These are phyloP conservation scores for Strix uralensis DNA, from an alignment of 2,113 vertebrate species.

Conservation along the genomic window DNA sequence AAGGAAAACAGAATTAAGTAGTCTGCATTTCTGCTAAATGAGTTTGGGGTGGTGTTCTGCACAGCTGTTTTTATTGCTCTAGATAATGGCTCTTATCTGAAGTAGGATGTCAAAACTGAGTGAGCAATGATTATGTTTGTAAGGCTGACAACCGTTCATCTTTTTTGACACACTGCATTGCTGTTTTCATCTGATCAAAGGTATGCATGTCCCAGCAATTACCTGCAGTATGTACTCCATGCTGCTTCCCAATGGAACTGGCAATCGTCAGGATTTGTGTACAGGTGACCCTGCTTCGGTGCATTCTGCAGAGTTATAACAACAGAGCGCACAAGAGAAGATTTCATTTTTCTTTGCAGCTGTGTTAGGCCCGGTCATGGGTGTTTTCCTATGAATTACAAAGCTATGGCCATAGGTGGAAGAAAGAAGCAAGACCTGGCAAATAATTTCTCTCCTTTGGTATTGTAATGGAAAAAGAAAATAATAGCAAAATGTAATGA, in stretches of 20 bases:
- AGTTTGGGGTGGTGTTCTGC: not conserved
- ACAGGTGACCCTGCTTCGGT: not conserved
- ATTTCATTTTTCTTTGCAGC: not conserved
- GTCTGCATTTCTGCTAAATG: not conserved
- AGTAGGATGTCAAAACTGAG: not conserved
- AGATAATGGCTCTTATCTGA: not conserved
- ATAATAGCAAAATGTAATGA: not conserved
- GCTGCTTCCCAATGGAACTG: not conserved
- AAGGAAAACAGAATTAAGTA: not conserved
- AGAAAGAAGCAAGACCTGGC: not conserved
- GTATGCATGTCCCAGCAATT: not conserved
- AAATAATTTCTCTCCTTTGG: not conserved
- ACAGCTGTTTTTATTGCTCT: not conserved
- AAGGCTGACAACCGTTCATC: not conserved
- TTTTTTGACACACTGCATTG: not conserved
- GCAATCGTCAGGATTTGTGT: not conserved
- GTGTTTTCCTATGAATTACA: not conserved
- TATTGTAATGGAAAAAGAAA: not conserved
- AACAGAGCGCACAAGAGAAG: not conserved
- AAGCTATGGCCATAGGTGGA: not conserved
- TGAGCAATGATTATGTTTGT: not conserved
- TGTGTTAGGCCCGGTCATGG: not conserved
- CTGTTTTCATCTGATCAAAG: not conserved
- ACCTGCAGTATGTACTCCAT: not conserved
- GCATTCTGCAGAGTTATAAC: not conserved